phyloP scores from a whole-genome alignment of 2,888 invertebrate genomes.

The Drosophila robusta region DNA sequence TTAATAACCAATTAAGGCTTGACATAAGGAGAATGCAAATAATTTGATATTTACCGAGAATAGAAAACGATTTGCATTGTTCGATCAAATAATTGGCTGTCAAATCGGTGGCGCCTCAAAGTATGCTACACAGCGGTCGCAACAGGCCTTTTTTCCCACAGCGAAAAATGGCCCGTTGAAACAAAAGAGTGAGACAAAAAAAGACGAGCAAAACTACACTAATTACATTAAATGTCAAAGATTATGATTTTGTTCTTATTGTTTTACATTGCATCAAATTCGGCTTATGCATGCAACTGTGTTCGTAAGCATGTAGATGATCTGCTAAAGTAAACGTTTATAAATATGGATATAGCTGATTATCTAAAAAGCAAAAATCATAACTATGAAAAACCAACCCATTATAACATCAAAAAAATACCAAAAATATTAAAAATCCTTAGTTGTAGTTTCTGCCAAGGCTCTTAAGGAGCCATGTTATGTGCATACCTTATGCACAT shows the following conservation, averaged over 20 bases:
- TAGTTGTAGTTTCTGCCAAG: background rate
- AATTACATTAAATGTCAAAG: slow-evolving; percentile 26
- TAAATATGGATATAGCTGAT: background rate
- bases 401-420: too few species aligned
- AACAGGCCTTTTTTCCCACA: slow-evolving; percentile 46
- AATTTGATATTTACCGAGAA: background rate
- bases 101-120: slow-evolving; percentile 13
- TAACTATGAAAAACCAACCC: too few species aligned
- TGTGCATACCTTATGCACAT: background rate
- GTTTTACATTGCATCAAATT: background rate
- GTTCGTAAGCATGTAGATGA: background rate
- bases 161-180: slow-evolving; percentile 13
- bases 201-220: slow-evolving; percentile 6
- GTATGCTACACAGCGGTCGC: slow-evolving; percentile 28
- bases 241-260: slow-evolving; percentile 11
- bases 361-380: too few species aligned
- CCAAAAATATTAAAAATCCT: too few species aligned
- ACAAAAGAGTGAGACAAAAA: slow-evolving; percentile 10
- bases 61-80: background rate
- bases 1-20: slow-evolving; percentile 2
- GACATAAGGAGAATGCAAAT: background rate
- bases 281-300: background rate
- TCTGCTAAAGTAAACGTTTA: too few species aligned
- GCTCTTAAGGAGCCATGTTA: background rate
- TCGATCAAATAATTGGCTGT: background rate